A percentile compares a stretch with the other conserved stretches of the same genome.
Conservation (phyloP, 2,797 vertebrate species). For the Paedocypris micromegethes region DNA sequence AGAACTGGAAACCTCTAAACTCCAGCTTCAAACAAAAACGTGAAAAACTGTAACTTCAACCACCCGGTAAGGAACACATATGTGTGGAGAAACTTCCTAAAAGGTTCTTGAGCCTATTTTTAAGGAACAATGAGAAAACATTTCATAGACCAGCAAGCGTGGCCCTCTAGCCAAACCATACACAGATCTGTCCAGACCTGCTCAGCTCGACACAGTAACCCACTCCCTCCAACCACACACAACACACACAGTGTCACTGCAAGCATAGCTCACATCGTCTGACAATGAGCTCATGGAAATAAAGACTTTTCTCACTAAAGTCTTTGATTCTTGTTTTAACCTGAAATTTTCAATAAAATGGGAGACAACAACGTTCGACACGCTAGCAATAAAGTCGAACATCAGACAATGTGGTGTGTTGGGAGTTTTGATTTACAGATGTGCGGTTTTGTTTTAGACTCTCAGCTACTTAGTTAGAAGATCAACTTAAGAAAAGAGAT, state of each 20-base stretch:
- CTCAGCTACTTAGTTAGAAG: no score
- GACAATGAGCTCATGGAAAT: slow-evolving; percentile 5
- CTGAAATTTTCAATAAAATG: not conserved
- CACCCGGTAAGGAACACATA: slow-evolving; percentile 22
- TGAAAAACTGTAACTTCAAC: not conserved
- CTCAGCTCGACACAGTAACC: slow-evolving; percentile 59
- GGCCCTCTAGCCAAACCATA: slow-evolving; percentile 42
- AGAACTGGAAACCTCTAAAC: no score
- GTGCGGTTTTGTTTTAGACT: no score
- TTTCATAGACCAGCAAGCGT: slow-evolving; percentile 50
- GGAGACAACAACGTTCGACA: no score
- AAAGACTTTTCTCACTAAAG: not conserved
- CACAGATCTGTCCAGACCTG: slow-evolving; percentile 56
- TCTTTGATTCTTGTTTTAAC: not conserved
- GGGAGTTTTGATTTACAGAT: no score
- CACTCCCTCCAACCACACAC: slow-evolving; percentile 19
- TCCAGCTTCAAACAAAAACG: not conserved
- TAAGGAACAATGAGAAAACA: slow-evolving; percentile 58
- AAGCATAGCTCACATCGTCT: slow-evolving; percentile 18
- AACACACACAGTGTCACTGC: not conserved
- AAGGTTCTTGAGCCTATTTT: slow-evolving; percentile 17
- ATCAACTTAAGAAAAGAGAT: no score
- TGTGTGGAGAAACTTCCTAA: slow-evolving; percentile 36
- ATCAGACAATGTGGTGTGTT: no score
- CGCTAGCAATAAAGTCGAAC: no score